Percentiles rank a stretch among this genome's conserved stretches.
phyloP scores from a whole-genome alignment of 2,797 vertebrate genomes.

The Scolopax rusticola region DNA sequence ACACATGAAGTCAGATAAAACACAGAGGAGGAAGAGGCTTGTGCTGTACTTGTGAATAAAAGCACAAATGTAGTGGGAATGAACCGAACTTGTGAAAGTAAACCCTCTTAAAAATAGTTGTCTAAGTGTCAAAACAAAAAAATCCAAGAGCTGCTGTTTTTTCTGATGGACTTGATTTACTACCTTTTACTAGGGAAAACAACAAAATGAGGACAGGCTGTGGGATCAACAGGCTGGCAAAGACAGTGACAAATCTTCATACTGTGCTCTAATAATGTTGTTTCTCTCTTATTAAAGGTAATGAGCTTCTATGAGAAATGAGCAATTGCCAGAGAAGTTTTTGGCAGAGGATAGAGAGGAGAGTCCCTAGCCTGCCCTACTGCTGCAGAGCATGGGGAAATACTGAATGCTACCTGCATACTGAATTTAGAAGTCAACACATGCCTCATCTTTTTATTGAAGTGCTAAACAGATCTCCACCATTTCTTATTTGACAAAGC shows the following conservation, averaged over 20 bases:
- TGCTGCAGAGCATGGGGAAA: not conserved
- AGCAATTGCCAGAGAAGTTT: not conserved
- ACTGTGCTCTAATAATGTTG: not conserved
- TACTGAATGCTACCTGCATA: rapidly evolving
- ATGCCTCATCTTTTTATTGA: not conserved
- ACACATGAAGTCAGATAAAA: not conserved
- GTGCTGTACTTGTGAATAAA: not conserved
- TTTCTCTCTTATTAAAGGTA: not conserved
- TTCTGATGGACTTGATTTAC: not conserved
- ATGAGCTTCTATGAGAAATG: not conserved
- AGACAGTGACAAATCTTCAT: not conserved
- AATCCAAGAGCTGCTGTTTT: not conserved
- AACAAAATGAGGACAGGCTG: not conserved
- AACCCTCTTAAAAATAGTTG: not conserved
- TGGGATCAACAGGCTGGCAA: not conserved
- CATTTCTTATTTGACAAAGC: not conserved
- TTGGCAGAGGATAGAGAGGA: not conserved
- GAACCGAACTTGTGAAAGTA: not conserved
- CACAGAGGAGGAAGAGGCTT: not conserved
- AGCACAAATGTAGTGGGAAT: not conserved
- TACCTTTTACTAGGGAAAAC: not conserved
- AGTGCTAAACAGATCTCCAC: not conserved
- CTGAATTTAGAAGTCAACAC: not conserved
- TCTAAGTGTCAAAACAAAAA: not conserved
- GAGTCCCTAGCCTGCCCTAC: not conserved